A percentile compares a stretch with the other conserved stretches of the same genome.
phyloP scores from a whole-genome alignment of 2,797 vertebrate species.

The Pangasius macronema region DNA sequence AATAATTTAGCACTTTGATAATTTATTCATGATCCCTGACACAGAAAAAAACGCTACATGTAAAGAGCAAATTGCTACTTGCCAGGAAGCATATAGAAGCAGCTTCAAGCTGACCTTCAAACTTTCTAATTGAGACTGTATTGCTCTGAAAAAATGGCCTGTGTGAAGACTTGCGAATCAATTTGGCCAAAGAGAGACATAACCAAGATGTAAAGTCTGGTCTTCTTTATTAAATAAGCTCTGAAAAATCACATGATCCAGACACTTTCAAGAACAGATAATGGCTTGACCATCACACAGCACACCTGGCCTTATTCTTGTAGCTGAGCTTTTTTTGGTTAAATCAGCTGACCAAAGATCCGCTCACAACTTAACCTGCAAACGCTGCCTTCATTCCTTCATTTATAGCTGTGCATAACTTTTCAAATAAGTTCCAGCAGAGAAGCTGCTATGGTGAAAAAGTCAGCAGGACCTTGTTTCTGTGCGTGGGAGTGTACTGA shows the following conservation, averaged over 20 bases:
- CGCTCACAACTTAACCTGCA: not conserved
- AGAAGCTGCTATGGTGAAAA: slow-evolving; percentile 15
- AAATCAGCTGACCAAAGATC: not conserved
- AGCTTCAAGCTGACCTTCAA: slow-evolving; percentile 6
- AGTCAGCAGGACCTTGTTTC: slow-evolving; percentile 35
- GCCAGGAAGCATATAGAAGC: slow-evolving; percentile 20
- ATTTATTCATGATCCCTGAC: slow-evolving; percentile 25
- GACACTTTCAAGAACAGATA: not conserved
- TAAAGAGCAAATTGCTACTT: slow-evolving; percentile 43
- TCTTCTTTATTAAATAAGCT: slow-evolving; percentile 14
- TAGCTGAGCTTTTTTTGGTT: not conserved
- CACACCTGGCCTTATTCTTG: not conserved
- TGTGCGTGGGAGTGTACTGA: slow-evolving; percentile 27
- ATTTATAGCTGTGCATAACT: slow-evolving; percentile 10
- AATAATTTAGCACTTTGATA: slow-evolving; percentile 36
- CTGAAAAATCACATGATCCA: not conserved
- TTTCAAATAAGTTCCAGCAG: slow-evolving; percentile 13
- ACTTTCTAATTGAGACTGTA: slow-evolving; percentile 11
- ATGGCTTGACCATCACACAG: not conserved
- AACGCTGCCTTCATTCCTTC: not conserved
- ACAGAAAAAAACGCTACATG: slow-evolving; percentile 16
- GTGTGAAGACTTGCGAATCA: not conserved
- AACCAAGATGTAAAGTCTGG: not conserved
- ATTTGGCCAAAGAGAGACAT: not conserved
- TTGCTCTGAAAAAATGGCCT: slow-evolving; percentile 36